Conservation (phyloP, 1,140 invertebrate genomes). For the Laodelphax striatellus region DNA sequence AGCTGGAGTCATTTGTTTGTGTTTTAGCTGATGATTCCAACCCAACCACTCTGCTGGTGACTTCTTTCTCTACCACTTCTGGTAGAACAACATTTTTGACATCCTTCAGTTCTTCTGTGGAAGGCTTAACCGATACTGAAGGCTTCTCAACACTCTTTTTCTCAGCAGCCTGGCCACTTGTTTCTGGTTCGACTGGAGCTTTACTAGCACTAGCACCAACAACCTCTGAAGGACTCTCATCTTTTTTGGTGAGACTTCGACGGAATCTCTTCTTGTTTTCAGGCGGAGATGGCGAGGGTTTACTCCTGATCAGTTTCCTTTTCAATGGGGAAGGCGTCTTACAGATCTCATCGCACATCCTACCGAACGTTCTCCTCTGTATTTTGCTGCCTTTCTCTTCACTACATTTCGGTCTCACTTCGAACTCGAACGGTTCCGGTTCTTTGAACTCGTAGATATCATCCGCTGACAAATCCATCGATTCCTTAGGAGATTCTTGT, state of each 20-base stretch:
- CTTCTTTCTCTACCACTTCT: no score
- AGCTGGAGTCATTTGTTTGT: no score
- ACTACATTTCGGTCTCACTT: conserved; percentile 40
- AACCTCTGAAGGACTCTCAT: conserved; percentile 12
- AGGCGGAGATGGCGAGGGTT: conserved; percentile 13
- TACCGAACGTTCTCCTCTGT: conserved; percentile 8
- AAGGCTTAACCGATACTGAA: no score
- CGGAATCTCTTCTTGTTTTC: conserved; percentile 23
- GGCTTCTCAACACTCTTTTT: no score
- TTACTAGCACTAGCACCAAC: no score
- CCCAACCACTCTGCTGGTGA: no score
- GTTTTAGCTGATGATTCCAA: no score
- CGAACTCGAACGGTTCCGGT: conserved; percentile 73
- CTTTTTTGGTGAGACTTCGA: conserved; percentile 22
- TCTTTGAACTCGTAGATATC: conserved; percentile 84
- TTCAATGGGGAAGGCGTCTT: conserved; percentile 22
- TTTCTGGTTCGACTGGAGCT: no score
- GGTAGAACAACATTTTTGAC: no score
- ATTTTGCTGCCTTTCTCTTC: conserved; percentile 26
- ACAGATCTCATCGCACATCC: conserved; percentile 5
- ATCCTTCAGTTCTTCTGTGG: no score
- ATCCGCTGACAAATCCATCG: conserved; percentile 32
- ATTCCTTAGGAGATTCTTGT: conserved; percentile 12
- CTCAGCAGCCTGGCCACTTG: no score
- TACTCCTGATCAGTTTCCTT: conserved; percentile 20